These are phyloP conservation scores for Gerris lacustris DNA, from an alignment of 2,888 invertebrate genomes.

Conservation along the genomic window DNA sequence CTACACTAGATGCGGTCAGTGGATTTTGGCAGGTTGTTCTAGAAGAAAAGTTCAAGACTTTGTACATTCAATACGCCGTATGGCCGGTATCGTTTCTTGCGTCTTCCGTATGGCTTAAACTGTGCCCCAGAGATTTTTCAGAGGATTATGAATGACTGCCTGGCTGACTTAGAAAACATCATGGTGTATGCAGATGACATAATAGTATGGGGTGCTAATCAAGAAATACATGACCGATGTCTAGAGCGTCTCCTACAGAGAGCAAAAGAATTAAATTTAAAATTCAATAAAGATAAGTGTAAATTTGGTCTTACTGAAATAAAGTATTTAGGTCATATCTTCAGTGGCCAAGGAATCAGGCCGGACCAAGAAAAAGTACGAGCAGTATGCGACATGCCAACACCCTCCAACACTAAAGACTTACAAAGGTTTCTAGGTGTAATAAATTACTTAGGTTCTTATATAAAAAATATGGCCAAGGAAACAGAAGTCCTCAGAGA, in stretches of 20 bases:
- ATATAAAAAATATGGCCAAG: not conserved
- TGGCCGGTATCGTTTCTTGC: slow-evolving; percentile 27
- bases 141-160: slow-evolving; percentile 20
- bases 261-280: slow-evolving; percentile 29
- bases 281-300: slow-evolving; percentile 32
- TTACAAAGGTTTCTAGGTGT: slow-evolving; percentile 26
- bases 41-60: not conserved
- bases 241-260: slow-evolving; percentile 29
- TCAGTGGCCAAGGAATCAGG: slow-evolving; percentile 27
- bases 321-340: slow-evolving; percentile 31
- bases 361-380: slow-evolving; percentile 28
- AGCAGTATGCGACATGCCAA: slow-evolving; percentile 26
- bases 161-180: slow-evolving; percentile 21
- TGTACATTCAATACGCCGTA: slow-evolving; percentile 25
- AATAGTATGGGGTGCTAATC: slow-evolving; percentile 25
- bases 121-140: slow-evolving; percentile 26
- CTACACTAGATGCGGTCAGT: not conserved
- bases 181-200: slow-evolving; percentile 20
- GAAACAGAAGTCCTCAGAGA: not conserved
- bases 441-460: slow-evolving; percentile 27
- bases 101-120: slow-evolving; percentile 28
- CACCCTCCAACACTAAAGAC: slow-evolving; percentile 28
- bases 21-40: not conserved
- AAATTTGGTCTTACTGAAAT: slow-evolving; percentile 25
- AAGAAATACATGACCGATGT: slow-evolving; percentile 31